Evolutionary conservation across 2,797 vertebrate genomes (phyloP).

Genomic region (Onychomys leucogaster): DNA sequence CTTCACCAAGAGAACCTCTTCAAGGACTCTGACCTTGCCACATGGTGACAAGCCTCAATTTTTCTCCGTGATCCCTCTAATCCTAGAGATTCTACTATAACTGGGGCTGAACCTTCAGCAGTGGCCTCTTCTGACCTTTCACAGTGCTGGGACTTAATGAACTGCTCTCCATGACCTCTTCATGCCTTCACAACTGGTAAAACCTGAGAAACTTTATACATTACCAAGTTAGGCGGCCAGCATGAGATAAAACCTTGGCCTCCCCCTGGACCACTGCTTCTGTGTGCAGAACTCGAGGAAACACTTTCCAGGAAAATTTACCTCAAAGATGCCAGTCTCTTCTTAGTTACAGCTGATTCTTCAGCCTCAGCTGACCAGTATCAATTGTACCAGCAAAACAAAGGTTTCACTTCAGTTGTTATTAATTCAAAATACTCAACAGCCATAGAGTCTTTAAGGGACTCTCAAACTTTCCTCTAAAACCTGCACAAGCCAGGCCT

Average conservation of each 20-base stretch:
- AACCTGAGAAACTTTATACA: background rate
- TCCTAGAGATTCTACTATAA: background rate
- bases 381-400: background rate
- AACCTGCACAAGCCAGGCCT: background rate
- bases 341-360: background rate
- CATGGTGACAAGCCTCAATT: background rate
- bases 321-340: background rate
- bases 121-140: background rate
- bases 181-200: background rate
- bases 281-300: background rate
- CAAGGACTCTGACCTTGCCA: background rate
- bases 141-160: background rate
- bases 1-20: background rate
- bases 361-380: background rate
- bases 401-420: background rate
- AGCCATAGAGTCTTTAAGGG: background rate
- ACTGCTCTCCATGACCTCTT: background rate
- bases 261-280: background rate
- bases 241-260: background rate
- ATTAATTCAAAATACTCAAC: background rate
- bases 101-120: background rate
- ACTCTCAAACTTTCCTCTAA: background rate
- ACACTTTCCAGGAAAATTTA: background rate
- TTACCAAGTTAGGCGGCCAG: background rate
- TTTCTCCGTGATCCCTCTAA: background rate